Evolutionary conservation across 2,797 vertebrate genomes (phyloP).

Genomic region (Brotula barbata): DNA sequence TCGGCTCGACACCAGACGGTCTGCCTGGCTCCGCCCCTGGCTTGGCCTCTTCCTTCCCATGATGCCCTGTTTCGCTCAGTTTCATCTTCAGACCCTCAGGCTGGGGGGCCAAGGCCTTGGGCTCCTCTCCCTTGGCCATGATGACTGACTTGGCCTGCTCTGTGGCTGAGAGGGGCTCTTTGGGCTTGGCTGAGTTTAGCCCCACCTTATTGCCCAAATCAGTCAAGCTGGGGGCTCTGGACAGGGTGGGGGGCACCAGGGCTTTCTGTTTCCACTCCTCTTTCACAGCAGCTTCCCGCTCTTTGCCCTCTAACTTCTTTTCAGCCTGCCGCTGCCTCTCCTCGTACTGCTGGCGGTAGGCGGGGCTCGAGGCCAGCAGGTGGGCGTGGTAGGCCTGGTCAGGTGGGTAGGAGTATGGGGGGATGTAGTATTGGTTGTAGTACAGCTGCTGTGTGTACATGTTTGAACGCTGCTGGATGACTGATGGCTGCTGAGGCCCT

Average conservation of each 20-base stretch:
- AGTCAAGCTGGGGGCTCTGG: slow-evolving; percentile 90
- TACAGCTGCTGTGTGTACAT: slow-evolving; percentile 99
- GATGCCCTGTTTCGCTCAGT: slow-evolving; percentile 85
- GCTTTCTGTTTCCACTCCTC: slow-evolving; percentile 99
- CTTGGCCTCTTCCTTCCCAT: slow-evolving; percentile 89
- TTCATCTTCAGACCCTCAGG: slow-evolving; percentile 91
- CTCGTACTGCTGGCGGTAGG: slow-evolving; percentile 94
- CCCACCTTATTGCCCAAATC: slow-evolving; percentile 81
- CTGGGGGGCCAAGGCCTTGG: slow-evolving; percentile 78
- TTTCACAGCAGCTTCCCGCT: slow-evolving; percentile 86
- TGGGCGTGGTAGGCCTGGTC: slow-evolving; percentile 97
- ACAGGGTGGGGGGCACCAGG: slow-evolving; percentile 88
- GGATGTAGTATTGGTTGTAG: slow-evolving; percentile 99
- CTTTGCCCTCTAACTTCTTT: slow-evolving; percentile 91
- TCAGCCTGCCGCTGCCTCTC: slow-evolving; percentile 92
- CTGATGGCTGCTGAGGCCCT: slow-evolving; percentile 92
- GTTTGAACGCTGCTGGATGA: slow-evolving; percentile 97
- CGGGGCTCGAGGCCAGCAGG: slow-evolving; percentile 90
- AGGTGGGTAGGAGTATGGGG: slow-evolving; percentile 89
- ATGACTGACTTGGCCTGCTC: slow-evolving; percentile 92
- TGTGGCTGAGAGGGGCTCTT: slow-evolving; percentile 75
- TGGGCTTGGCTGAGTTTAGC: slow-evolving; percentile 77
- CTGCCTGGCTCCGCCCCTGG: slow-evolving; percentile 79
- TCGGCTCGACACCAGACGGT: slow-evolving; percentile 84
- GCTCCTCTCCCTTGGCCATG: slow-evolving; percentile 90